Base-by-base conservation (phyloP, 2,797 vertebrate genomes). In the Acanthurus leucopareius region DNA sequence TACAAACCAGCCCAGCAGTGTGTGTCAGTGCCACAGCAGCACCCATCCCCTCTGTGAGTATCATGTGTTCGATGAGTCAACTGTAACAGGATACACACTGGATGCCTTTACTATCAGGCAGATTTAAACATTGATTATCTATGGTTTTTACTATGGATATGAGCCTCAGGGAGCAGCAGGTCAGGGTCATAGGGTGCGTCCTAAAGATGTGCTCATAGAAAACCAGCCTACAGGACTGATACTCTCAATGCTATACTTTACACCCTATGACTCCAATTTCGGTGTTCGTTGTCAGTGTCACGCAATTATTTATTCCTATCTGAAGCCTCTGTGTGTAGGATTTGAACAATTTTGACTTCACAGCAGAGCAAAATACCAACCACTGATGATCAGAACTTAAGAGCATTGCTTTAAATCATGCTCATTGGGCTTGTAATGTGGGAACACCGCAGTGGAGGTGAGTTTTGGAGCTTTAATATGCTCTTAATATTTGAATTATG, bases 111-210 rank as follows among this genome's bases (percentile, higher is more conserved):
- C 69, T 52, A 58, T 49, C 40, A 22, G 63, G 74, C 66, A 2
- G 47, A 79, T 78, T 60, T 35, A 66, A 53, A 57, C 35, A 91
- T 84, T 71, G 85, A 90, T 90, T 88, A 83, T 82, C 82, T 79
- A 8, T 77, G 71, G 5, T 22, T 75, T 80, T 60, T 68, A 75
- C 54, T 48, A 74, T 20, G 81, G 62, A 79, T 69, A 79, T 10
- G 44, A 69, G 57, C 84, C 70, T 74, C 6, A 0, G 83, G 73
- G 69, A 65, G 15, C 10, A 20, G 17, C 44, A 45, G 75, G 48
- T 44, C 17, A 10, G 59, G 69, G 72, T 86, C 68, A 76, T 57
- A 53, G 47, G 44, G 38, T 1, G 10, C 10, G 32, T 6, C 42
- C 62, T 54, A 44, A 65, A 32, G 64, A 32, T 71, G 63, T 72